phyloP scores from a whole-genome alignment of 2,113 vertebrate species.

The Puma concolor region DNA sequence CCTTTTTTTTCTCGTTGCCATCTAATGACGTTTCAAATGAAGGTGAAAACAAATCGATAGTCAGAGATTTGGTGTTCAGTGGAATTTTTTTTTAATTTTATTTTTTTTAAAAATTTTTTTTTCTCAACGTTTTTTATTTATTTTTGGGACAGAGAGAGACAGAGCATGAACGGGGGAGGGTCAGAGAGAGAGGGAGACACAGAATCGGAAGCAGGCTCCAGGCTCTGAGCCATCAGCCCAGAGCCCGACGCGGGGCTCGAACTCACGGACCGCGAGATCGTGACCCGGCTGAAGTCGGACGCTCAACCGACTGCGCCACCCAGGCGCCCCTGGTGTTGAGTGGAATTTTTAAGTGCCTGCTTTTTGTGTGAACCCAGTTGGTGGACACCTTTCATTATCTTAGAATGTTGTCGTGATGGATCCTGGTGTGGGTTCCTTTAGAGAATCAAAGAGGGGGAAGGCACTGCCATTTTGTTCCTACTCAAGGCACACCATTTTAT shows the following conservation, averaged over 20 bases:
- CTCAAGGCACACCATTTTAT: background rate
- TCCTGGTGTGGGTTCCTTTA: background rate
- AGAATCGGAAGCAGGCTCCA: too few relatives aligned
- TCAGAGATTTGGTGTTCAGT: background rate
- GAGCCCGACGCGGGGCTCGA: too few relatives aligned
- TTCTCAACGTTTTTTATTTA: too few relatives aligned
- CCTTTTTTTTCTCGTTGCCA: background rate
- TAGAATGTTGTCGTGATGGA: background rate
- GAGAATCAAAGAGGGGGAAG: background rate
- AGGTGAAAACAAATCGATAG: background rate
- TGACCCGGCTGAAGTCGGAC: too few relatives aligned
- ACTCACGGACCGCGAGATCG: too few relatives aligned
- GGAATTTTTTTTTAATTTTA: background rate
- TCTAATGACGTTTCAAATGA: background rate
- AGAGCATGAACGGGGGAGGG: too few relatives aligned
- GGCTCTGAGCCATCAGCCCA: too few relatives aligned
- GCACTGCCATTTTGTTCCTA: background rate
- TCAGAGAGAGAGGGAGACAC: too few relatives aligned
- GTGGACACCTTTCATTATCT: background rate
- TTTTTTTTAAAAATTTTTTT: too few relatives aligned
- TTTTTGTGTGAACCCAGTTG: background rate
- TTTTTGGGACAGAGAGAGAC: too few relatives aligned
- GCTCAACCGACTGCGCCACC: too few relatives aligned
- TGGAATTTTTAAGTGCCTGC: background rate
- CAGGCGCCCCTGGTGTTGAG: background rate